Percentiles rank a stretch among this genome's conserved stretches.
Conservation (phyloP, 2,888 invertebrate genomes). For the Calliopum simillimum region DNA sequence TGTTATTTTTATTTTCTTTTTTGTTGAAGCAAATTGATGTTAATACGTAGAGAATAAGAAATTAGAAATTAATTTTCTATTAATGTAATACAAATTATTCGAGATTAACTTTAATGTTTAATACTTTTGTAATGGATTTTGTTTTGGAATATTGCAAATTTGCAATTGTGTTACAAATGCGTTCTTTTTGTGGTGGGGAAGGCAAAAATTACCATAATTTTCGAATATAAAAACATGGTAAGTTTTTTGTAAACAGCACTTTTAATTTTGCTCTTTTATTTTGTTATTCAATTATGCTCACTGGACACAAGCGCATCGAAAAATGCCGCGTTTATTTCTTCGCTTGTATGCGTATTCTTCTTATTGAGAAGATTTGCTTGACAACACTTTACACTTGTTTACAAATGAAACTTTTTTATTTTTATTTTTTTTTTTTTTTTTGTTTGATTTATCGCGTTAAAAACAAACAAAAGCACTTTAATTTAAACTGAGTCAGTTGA, state of each 20-base stretch:
- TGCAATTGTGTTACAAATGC: conserved; percentile 50
- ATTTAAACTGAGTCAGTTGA: conserved; percentile 10
- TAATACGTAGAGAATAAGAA: background rate
- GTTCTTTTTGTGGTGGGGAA: conserved; percentile 62
- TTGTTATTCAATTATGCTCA: background rate
- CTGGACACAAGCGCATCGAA: no score
- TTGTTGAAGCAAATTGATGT: background rate
- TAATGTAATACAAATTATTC: conserved; percentile 12
- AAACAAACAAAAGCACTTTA: background rate
- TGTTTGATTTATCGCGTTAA: no score
- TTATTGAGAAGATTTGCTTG: background rate
- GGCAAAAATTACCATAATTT: conserved; percentile 60
- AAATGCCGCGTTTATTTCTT: background rate
- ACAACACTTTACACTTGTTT: background rate
- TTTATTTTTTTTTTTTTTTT: background rate
- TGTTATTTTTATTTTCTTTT: background rate
- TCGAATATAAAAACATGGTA: conserved; percentile 43
- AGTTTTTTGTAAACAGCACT: background rate
- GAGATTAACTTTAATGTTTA: conserved; percentile 6
- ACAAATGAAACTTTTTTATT: background rate
- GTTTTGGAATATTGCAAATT: conserved; percentile 17
- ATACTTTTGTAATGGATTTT: conserved; percentile 41
- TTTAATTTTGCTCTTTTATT: no score
- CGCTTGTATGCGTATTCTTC: background rate
- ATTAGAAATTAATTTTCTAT: conserved; percentile 7